Evolutionary conservation across 2,113 vertebrate genomes (phyloP).

Genomic region (rabbit (Oryctolagus cuniculus)): DNA sequence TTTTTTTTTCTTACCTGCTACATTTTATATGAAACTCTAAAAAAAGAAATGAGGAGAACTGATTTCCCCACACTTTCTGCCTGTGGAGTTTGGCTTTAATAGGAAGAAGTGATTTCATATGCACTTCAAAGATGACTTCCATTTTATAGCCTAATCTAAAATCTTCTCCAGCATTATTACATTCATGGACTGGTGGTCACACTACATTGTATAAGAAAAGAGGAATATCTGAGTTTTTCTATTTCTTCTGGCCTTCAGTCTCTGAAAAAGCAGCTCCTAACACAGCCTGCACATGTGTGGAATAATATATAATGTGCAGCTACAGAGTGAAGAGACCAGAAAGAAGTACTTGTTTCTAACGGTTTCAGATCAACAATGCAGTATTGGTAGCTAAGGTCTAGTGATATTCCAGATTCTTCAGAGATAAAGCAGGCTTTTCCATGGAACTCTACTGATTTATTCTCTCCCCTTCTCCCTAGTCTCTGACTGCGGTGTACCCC

Average conservation of each 20-base stretch:
- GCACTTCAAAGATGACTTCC: slow-evolving; percentile 62
- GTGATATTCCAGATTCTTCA: neutral
- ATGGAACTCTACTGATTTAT: neutral
- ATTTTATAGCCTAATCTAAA: slow-evolving; percentile 49
- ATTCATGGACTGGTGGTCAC: neutral
- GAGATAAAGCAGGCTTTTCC: slow-evolving; percentile 19
- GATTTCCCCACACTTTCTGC: neutral
- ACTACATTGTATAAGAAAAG: neutral
- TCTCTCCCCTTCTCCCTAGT: neutral
- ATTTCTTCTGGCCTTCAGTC: neutral
- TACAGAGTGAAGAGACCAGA: neutral
- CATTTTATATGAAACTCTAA: slow-evolving; percentile 50
- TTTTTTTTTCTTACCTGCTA: slow-evolving; percentile 59
- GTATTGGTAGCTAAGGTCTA: neutral
- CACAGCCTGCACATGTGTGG: neutral
- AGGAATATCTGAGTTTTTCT: slow-evolving; percentile 30
- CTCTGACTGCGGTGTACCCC: neutral
- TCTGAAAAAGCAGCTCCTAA: slow-evolving; percentile 32
- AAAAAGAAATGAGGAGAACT: neutral
- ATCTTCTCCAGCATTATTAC: slow-evolving; percentile 19
- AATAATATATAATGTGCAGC: neutral
- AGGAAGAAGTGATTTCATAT: neutral
- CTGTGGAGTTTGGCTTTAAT: slow-evolving; percentile 20
- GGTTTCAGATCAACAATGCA: slow-evolving; percentile 1
- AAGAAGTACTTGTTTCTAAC: neutral